Base-by-base conservation (phyloP, 2,113 vertebrate species). In the Marmota monax region DNA sequence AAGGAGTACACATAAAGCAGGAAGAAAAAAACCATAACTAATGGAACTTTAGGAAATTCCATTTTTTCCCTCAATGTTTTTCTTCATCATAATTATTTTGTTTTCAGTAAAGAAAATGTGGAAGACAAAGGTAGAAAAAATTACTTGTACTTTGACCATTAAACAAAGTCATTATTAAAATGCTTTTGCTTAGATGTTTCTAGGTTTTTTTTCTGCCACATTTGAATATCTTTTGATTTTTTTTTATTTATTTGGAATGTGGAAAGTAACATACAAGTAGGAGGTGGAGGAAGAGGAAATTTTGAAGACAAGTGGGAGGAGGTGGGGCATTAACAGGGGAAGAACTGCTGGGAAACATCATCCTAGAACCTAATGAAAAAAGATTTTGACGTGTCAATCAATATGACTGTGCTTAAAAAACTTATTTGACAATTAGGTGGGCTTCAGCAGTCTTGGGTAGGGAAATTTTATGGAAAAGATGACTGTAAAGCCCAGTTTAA, bases 61-160 rank as follows among this genome's bases (percentile, higher is more conserved):
- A 76, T 69, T 32, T 39, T 70, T 51, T 78, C 37, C 56, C 27
- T 85, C 29, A 82, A 83, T 70, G 65, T 2, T 42, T 70, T 51
- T 56, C 34, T 51, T 63, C 12, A 69, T 65, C 12, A 61, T 32
- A 63, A 9, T 82, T 56, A 79, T 58, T 76, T 73, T 56, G 73
- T 82, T 88, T 94, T 92, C 22, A 69, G 34, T 27, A 79, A 80
- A 67, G 25, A 56, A 39, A 94, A 79, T 37, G 39, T 84, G 45
- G 9, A 86, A 88, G 61, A 58, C 51, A 80, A 72, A 91, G 16
- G 8, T 74, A 67, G 27, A 58, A 94, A 95, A 95, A 76, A 90
- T 70, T 58, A 34, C 29, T 65, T 85, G 32, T 17, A 12, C 32
- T 27, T 80, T 45, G 73, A 78, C 10, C 9, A 65, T 74, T 69